These are phyloP conservation scores for Agapornis canus DNA, from an alignment of 2,797 vertebrate genomes.

Conservation along the genomic window DNA sequence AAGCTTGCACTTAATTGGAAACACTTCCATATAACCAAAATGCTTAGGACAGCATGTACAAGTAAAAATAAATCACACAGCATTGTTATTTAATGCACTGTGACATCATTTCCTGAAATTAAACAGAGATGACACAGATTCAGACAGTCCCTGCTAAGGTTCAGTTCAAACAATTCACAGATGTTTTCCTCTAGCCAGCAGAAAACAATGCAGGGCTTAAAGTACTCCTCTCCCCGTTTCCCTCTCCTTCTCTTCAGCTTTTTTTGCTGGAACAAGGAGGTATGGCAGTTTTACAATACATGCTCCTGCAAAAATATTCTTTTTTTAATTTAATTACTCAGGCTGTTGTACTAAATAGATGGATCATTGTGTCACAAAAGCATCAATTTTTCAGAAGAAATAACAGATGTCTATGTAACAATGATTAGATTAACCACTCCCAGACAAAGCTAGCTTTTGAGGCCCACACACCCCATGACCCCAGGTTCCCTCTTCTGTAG, in stretches of 20 bases:
- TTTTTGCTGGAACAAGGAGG: slow-evolving; percentile 66
- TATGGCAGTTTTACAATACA: slow-evolving; percentile 70
- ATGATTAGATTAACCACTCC: slow-evolving; percentile 66
- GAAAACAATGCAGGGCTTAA: slow-evolving; percentile 80
- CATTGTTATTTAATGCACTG: slow-evolving; percentile 78
- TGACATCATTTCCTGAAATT: slow-evolving; percentile 84
- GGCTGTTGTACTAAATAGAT: slow-evolving; percentile 73
- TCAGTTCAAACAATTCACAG: slow-evolving; percentile 90
- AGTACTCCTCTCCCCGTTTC: slow-evolving; percentile 15
- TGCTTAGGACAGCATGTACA: slow-evolving; percentile 78
- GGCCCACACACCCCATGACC: slow-evolving; percentile 70
- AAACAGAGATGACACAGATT: slow-evolving; percentile 81
- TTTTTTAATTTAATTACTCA: slow-evolving; percentile 71
- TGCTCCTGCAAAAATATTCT: slow-evolving; percentile 60
- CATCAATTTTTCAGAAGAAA: slow-evolving; percentile 77
- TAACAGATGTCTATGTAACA: slow-evolving; percentile 67
- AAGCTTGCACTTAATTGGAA: slow-evolving; percentile 77
- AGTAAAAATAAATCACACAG: slow-evolving; percentile 76
- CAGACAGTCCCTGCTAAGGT: slow-evolving; percentile 74
- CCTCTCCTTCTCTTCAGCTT: background rate
- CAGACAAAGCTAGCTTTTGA: slow-evolving; percentile 74
- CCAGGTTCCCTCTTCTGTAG: slow-evolving; percentile 65
- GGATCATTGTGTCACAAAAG: slow-evolving; percentile 84
- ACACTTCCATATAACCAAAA: slow-evolving; percentile 68
- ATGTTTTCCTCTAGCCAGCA: slow-evolving; percentile 83